Conservation (phyloP, 1,140 invertebrate genomes). For the Zaprionus camerounensis region DNA sequence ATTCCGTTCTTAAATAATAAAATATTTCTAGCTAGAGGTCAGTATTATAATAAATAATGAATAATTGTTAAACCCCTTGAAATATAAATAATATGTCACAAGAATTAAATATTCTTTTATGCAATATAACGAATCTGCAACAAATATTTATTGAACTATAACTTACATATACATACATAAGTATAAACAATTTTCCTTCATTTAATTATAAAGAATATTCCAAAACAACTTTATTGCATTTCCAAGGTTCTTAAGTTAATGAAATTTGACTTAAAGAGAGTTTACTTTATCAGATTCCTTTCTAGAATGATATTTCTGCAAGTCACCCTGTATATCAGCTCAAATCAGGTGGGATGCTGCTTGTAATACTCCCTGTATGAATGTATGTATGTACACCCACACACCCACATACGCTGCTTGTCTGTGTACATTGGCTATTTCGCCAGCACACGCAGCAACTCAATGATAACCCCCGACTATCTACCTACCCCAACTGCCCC, state of each 20-base stretch:
- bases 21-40: too few species aligned
- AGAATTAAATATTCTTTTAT: too few species aligned
- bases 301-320: background rate
- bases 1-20: too few species aligned
- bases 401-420: background rate
- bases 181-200: too few species aligned
- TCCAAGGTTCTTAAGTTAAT: background rate
- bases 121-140: too few species aligned
- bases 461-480: background rate
- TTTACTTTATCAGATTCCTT: background rate
- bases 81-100: too few species aligned
- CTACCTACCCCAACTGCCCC: slow-evolving; percentile 16
- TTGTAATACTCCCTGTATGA: slow-evolving; percentile 41
- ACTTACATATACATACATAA: too few species aligned
- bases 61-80: too few species aligned
- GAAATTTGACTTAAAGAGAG: background rate
- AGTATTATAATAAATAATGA: too few species aligned
- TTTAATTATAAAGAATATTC: background rate
- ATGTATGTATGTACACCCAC: too few species aligned
- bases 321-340: slow-evolving; percentile 26
- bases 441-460: slow-evolving; percentile 23
- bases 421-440: slow-evolving; percentile 27
- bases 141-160: too few species aligned
- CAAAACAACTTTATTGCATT: background rate
- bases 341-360: slow-evolving; percentile 48